Conservation (phyloP, 2,888 invertebrate genomes). For the Diplazon laetatorius region DNA sequence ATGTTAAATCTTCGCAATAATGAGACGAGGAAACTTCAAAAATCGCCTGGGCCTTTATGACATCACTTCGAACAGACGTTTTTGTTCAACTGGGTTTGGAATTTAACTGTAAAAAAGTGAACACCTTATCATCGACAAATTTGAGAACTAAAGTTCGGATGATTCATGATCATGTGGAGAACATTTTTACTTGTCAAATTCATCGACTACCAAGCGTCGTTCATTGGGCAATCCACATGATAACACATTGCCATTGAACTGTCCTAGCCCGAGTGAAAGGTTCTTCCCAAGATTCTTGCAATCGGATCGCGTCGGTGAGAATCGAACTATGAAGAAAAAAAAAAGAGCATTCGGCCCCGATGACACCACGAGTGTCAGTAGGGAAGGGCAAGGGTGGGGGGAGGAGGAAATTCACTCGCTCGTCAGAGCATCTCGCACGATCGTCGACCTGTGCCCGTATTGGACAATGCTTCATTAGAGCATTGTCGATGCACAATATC, state of each 20-base stretch:
- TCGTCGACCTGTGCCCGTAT: conserved; percentile 61
- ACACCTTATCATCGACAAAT: conserved; percentile 17
- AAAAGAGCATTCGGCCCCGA: conserved; percentile 41
- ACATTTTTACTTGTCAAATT: conserved; percentile 5
- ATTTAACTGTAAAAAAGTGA: background rate
- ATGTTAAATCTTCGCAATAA: too few species aligned
- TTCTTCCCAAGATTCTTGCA: conserved; percentile 28
- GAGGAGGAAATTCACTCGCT: conserved; percentile 36
- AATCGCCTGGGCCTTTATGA: too few species aligned
- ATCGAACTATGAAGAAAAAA: conserved; percentile 19
- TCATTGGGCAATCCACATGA: conserved; percentile 37
- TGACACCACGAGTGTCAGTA: conserved; percentile 46
- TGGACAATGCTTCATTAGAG: conserved; percentile 81
- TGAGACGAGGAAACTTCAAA: too few species aligned
- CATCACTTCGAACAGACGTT: too few species aligned
- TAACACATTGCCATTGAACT: background rate
- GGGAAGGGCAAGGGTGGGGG: background rate
- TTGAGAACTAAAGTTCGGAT: background rate
- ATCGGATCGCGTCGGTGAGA: conserved; percentile 35
- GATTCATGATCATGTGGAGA: conserved; percentile 9
- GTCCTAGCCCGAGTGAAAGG: conserved; percentile 7
- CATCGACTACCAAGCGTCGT: background rate
- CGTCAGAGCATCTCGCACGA: conserved; percentile 54
- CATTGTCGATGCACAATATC: conserved; percentile 81
- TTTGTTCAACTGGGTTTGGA: background rate